These are phyloP conservation scores for Hucho hucho DNA, from an alignment of 2,113 vertebrate genomes.

Conservation along the genomic window DNA sequence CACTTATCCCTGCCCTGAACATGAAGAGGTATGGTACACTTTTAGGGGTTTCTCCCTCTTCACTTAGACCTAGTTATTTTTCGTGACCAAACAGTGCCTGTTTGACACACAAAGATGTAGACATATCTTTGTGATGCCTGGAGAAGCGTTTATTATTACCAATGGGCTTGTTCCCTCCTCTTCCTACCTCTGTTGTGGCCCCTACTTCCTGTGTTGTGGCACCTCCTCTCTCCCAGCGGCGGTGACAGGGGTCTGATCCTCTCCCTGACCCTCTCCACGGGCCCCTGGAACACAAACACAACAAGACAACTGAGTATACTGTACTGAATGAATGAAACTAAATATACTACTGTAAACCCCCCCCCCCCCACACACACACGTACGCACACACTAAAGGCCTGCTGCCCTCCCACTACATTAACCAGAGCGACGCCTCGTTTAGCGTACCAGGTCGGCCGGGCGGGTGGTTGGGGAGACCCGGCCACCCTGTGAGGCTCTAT, in stretches of 20 bases:
- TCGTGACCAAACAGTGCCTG: too few species aligned
- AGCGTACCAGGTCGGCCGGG: slow-evolving; percentile 41
- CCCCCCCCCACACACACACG: too few species aligned
- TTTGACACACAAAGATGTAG: background rate
- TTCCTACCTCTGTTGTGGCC: too few species aligned
- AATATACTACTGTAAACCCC: too few species aligned
- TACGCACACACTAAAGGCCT: slow-evolving; percentile 19
- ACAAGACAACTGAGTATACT: too few species aligned
- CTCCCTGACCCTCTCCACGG: slow-evolving; percentile 1
- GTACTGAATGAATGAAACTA: too few species aligned
- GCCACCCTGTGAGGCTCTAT: slow-evolving; percentile 62
- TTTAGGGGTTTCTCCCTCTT: background rate
- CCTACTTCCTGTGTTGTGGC: slow-evolving; percentile 13
- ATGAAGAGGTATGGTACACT: background rate
- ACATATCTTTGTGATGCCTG: background rate
- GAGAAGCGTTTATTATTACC: slow-evolving; percentile 41
- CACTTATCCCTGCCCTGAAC: background rate
- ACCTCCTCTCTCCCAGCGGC: slow-evolving; percentile 37
- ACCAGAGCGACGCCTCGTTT: slow-evolving; percentile 46
- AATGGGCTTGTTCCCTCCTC: slow-evolving; percentile 36
- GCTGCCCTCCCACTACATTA: slow-evolving; percentile 58
- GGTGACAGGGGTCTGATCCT: slow-evolving; percentile 41
- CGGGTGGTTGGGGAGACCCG: slow-evolving; percentile 49
- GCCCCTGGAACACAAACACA: background rate
- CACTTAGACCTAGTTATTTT: too few species aligned